phyloP scores from a whole-genome alignment of 2,797 vertebrate genomes.

The Champsocephalus gunnari region DNA sequence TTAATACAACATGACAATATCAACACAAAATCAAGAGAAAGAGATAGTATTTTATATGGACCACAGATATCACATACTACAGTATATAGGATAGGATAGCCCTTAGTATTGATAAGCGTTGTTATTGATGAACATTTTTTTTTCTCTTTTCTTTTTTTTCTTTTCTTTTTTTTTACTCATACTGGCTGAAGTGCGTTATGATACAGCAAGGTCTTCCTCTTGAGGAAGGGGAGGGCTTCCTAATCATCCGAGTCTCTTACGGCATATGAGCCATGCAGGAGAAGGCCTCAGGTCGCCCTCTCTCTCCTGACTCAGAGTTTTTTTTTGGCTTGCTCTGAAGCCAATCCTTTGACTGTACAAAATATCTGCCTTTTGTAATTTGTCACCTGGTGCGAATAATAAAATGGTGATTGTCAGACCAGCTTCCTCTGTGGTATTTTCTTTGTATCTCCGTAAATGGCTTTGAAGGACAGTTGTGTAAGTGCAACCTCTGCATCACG shows the following conservation, averaged over 20 bases:
- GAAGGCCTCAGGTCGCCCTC: conserved; percentile 63
- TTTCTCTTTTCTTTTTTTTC: conserved; percentile 15
- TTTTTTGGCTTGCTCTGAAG: conserved; percentile 68
- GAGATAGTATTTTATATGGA: conserved; percentile 85
- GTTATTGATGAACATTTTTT: conserved; percentile 82
- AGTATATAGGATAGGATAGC: conserved; percentile 88
- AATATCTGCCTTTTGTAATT: conserved; percentile 77
- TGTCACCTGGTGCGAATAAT: conserved; percentile 74
- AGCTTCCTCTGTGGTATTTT: conserved; percentile 81
- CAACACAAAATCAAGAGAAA: conserved; percentile 87
- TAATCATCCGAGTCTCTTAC: conserved; percentile 70
- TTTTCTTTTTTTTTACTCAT: conserved; percentile 53
- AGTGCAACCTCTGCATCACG: conserved; percentile 78
- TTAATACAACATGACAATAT: conserved; percentile 85
- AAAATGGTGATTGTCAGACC: conserved; percentile 86
- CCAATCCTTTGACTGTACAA: conserved; percentile 78
- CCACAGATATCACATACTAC: conserved; percentile 87
- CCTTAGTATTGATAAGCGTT: conserved; percentile 89
- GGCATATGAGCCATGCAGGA: conserved; percentile 57
- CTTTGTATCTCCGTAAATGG: conserved; percentile 83
- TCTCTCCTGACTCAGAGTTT: conserved; percentile 67
- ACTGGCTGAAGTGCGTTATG: conserved; percentile 82
- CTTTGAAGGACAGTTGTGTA: conserved; percentile 84
- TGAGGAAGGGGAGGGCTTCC: conserved; percentile 74
- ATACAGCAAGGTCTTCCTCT: conserved; percentile 81